Evolutionary conservation across 2,797 vertebrate genomes (phyloP), one percentile per base, ranked within the genome.

Genomic region (Knipowitschia caucasica): DNA sequence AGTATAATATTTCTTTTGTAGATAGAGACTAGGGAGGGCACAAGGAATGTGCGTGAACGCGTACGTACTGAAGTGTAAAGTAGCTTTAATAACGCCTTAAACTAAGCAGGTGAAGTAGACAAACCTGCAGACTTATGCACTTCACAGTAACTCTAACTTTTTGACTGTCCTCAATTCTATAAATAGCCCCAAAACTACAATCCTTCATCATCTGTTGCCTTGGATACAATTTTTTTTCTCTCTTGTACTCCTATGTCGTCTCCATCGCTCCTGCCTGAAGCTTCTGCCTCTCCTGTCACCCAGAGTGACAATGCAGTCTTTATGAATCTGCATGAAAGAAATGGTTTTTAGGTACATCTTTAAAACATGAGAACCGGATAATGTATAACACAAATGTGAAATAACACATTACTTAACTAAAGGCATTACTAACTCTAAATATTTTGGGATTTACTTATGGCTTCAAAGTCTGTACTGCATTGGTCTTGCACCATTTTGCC

Each of bases 171-270:
- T 45, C 21, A 53, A 85, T 88, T 87, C 84, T 74, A 82, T 75
- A 89, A 88, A 90, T 89, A 89, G 86, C 71, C 36, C 67, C 77
- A 53, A 62, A 78, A 58, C 79, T 66, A 58, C 71, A 79, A 73
- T 65, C 40, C 67, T 77, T 79, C 68, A 84, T 83, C 78, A 79
- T 68, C 71, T 77, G 87, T 89, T 91, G 77, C 87, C 85, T 86
- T 89, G 86, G 73, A 71, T 86, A 86, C 86, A 60, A 58, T 69
- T 71, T 65, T 27, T 65, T 71, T 56, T 39, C 40, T 17, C 5
- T 18, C 43, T 35, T 35, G 57, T 50, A 26, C 52, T 64, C 56
- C 50, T 45, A 18, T 50, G 4, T 42, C 12, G 38, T 15, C 57
- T 66, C 33, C 35, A 73, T 62, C 53, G 15, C 54, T 34, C 57